Evolutionary conservation across 2,888 invertebrate genomes (phyloP).

Genomic region (Mystacides longicornis): DNA sequence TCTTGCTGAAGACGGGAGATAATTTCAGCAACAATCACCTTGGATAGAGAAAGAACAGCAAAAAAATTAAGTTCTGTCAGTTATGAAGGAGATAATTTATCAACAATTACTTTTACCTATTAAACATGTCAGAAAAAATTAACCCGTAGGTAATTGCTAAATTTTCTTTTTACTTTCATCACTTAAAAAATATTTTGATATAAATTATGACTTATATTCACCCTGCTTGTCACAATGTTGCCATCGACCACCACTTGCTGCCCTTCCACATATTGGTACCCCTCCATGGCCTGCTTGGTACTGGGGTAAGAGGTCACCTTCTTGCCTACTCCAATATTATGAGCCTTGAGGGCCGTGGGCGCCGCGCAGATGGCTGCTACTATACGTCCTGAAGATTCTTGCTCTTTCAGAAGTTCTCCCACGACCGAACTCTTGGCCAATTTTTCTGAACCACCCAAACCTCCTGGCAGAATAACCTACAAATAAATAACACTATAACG

Average conservation of each 20-base stretch:
- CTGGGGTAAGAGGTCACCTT: constrained; percentile 85
- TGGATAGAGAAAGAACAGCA: too few species aligned
- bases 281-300: constrained; percentile 63
- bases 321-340: constrained; percentile 73
- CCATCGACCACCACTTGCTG: constrained; percentile 63
- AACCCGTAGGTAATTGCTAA: too few species aligned
- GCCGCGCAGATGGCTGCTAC: constrained; percentile 97
- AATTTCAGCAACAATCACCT: too few species aligned
- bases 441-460: constrained; percentile 73
- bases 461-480: constrained; percentile 80
- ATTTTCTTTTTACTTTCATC: neutral
- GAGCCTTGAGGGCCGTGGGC: constrained; percentile 79
- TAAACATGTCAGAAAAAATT: too few species aligned
- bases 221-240: constrained; percentile 70
- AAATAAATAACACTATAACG: too few species aligned
- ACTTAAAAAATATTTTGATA: neutral
- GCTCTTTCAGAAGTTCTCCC: constrained; percentile 69
- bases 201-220: constrained; percentile 41
- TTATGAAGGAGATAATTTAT: too few species aligned
- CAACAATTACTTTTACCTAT: too few species aligned
- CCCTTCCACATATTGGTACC: constrained; percentile 59
- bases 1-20: too few species aligned
- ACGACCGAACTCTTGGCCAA: constrained; percentile 70
- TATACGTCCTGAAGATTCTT: constrained; percentile 64
- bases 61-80: too few species aligned